A percentile compares a stretch with the other conserved stretches of the same genome.
These are phyloP conservation scores for Teleopsis dalmanni DNA, from an alignment of 1,140 invertebrate species.

Conservation along the genomic window DNA sequence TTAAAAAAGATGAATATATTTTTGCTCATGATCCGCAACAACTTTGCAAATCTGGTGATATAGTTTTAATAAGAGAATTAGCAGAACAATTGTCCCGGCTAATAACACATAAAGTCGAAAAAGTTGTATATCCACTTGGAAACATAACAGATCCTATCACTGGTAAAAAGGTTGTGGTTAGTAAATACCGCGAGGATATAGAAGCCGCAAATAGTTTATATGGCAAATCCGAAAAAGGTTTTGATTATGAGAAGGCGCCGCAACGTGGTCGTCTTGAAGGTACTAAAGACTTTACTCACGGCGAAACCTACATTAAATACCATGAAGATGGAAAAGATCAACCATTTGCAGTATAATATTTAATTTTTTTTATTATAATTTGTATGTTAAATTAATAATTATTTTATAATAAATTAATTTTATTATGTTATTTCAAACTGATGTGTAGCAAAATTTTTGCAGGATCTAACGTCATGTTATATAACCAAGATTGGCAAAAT, in stretches of 20 bases:
- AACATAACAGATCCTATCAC: conserved; percentile 77
- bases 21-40: conserved; percentile 72
- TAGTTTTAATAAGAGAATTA: conserved; percentile 67
- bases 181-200: conserved; percentile 66
- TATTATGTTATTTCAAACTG: too few relatives aligned
- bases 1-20: conserved; percentile 58
- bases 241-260: conserved; percentile 69
- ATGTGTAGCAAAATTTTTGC: too few relatives aligned
- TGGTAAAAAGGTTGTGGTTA: conserved; percentile 65
- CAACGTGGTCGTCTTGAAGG: conserved; percentile 71
- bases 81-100: conserved; percentile 63
- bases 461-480: too few relatives aligned
- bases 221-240: conserved; percentile 59
- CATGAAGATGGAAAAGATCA: conserved; percentile 64
- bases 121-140: conserved; percentile 72
- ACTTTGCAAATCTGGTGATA: conserved; percentile 70
- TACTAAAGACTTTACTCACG: conserved; percentile 71
- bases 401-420: conserved; percentile 9
- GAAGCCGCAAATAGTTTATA: conserved; percentile 59
- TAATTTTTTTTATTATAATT: background rate
- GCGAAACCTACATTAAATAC: conserved; percentile 65
- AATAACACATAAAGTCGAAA: conserved; percentile 69
- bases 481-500: too few relatives aligned
- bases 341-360: conserved; percentile 52
- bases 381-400: conserved; percentile 4